Evolutionary conservation across 23 tunicate species (phyloP).

Genomic region (Botrylloides violaceus): DNA sequence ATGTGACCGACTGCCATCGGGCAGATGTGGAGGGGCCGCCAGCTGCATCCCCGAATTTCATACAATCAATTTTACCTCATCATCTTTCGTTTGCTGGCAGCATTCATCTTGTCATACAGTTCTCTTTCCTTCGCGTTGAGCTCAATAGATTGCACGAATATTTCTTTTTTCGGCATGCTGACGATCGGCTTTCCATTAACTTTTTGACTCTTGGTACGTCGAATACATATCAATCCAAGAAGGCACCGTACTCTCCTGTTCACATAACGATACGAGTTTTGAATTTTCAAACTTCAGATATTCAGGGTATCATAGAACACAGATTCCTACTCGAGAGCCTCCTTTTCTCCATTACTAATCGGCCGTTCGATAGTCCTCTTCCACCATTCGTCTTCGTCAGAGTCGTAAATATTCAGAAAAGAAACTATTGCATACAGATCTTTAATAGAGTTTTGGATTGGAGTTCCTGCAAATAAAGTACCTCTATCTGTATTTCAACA

Average conservation of each 20-base stretch:
- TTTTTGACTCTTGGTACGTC: conserved; percentile 32
- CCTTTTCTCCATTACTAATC: conserved; percentile 23
- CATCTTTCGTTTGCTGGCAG: conserved; percentile 14
- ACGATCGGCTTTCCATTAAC: conserved; percentile 36
- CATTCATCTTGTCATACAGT: conserved; percentile 28
- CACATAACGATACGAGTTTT: no score
- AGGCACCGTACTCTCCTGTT: conserved; percentile 30
- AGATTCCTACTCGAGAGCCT: conserved; percentile 15
- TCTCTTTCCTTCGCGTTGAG: conserved; percentile 19
- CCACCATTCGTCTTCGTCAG: conserved; percentile 27
- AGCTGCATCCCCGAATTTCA: neutral
- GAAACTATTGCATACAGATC: conserved; percentile 28
- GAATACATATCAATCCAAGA: conserved; percentile 23
- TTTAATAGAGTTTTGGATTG: conserved; percentile 36
- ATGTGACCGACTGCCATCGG: no score
- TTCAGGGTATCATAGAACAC: no score
- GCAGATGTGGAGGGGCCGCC: no score
- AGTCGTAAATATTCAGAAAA: conserved; percentile 21
- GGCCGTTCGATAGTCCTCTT: conserved; percentile 34
- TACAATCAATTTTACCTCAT: conserved; percentile 5
- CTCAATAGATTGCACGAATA: conserved; percentile 19
- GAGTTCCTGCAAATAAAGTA: conserved; percentile 28
- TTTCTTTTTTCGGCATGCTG: conserved; percentile 16
- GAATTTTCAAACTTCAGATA: neutral
- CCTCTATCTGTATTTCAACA: no score